phyloP scores from a whole-genome alignment of 2,797 vertebrate species.

The Kryptolebias ocellatus region DNA sequence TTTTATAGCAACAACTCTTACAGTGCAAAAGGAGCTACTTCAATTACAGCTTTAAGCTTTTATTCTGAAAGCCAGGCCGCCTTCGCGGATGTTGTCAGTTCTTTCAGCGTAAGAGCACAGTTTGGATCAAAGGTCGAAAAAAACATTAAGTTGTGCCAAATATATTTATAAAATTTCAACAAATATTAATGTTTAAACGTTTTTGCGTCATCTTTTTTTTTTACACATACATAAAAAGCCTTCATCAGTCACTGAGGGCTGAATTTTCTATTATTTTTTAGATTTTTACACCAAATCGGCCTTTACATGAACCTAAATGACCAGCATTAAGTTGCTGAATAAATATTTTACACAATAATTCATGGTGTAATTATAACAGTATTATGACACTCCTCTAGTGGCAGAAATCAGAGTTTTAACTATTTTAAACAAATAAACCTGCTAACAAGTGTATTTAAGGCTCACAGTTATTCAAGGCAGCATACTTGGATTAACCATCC shows the following conservation, averaged over 20 bases:
- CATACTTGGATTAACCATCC: slow-evolving; percentile 8
- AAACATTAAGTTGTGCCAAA: not conserved
- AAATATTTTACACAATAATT: too few species aligned
- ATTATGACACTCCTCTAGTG: not conserved
- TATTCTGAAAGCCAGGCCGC: slow-evolving; percentile 46
- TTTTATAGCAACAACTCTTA: fast-evolving
- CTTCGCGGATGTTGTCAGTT: not conserved
- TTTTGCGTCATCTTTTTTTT: too few species aligned
- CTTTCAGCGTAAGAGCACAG: not conserved
- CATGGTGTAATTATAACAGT: too few species aligned
- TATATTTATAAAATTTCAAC: too few species aligned
- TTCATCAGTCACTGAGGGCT: too few species aligned
- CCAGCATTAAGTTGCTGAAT: not conserved
- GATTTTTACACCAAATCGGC: too few species aligned
- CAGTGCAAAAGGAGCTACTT: fast-evolving
- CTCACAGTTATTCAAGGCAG: not conserved
- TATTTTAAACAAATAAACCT: not conserved
- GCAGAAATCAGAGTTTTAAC: not conserved
- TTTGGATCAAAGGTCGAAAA: not conserved
- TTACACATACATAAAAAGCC: too few species aligned
- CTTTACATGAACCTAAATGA: too few species aligned
- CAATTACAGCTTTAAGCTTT: not conserved
- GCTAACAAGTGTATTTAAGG: not conserved
- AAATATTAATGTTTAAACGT: too few species aligned
- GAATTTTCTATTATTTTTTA: too few species aligned